Base-by-base conservation (phyloP, 35 echinoderm and acorn worm species). In the Chiridota heheva region DNA sequence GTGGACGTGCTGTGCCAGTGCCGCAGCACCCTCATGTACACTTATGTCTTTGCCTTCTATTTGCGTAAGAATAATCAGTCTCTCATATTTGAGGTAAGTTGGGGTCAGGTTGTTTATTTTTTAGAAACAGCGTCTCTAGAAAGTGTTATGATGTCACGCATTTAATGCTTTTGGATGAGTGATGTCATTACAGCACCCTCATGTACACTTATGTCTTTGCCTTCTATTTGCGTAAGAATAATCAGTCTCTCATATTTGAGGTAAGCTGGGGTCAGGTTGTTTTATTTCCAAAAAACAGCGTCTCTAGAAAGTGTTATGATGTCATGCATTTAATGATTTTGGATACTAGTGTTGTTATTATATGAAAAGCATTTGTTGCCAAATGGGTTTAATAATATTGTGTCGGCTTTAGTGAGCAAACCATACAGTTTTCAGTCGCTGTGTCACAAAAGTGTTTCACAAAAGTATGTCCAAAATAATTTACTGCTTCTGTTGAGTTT, bases 21-120 rank as follows among this genome's bases (percentile, higher is more conserved):
- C 81, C 78, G 95, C 29, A 84, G 72, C 40, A 98, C 95, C 1
- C 85, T 98, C 13, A 98, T 98, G 95, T 92, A 98, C 60, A 98
- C 95, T 2, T 98, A 98, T n/a, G 89, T 98, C 49, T 98, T 98
- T 85, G 95, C 95, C 64, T 98, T 91, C 76, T 98, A 98, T 76
- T 74, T 98, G 51, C 77, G 84, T n/a, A 98, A 98, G 85, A 98
- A 98, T 70, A 98, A 98, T 81, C 95, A 98, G 72, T 89, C 85
- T n/a, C 90, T 92, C 33, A 98, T 98, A 47, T 98, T 98, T 92
- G 95, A 98, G 89, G 95, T 98, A 73, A 33, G 63, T 17, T 10
- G 22, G 17, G 18, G 18, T 3, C 13, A 38, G 0, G 7, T 20
- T 34, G 4, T 17, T 15, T 36, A 15, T 10, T 31, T 41, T 20